Evolutionary conservation across 2,113 vertebrate species (phyloP).

Genomic region (Rhinichthys klamathensis): DNA sequence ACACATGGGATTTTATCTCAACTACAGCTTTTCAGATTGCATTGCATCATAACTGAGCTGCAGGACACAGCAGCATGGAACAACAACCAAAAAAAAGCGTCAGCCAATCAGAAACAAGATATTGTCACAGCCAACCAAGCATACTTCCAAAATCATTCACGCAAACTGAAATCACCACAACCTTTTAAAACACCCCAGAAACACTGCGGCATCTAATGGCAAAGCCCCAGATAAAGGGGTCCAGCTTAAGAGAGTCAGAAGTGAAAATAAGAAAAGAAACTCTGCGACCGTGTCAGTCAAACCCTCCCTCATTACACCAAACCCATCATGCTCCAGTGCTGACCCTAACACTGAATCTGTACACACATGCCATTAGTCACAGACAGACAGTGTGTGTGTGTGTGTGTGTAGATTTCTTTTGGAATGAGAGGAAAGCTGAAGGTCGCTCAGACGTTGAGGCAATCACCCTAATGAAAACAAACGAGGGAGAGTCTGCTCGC

Average conservation of each 20-base stretch:
- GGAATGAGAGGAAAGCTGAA: constrained; percentile 71
- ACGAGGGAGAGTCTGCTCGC: constrained; percentile 70
- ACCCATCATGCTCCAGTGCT: constrained; percentile 52
- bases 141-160: background rate
- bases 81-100: constrained; percentile 47
- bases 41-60: constrained; percentile 48
- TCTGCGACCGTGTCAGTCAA: constrained; percentile 44
- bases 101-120: constrained; percentile 37
- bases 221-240: constrained; percentile 2
- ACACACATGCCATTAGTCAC: constrained; percentile 56
- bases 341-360: constrained; percentile 51
- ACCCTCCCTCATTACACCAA: constrained; percentile 50
- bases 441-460: constrained; percentile 77
- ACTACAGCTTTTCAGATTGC: constrained; percentile 27
- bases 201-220: background rate
- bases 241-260: background rate
- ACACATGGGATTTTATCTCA: background rate
- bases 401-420: constrained; percentile 44
- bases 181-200: background rate
- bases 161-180: background rate
- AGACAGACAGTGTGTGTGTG: constrained; percentile 62
- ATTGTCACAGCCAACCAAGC: constrained; percentile 24
- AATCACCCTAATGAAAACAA: constrained; percentile 84
- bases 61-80: constrained; percentile 69
- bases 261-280: constrained; percentile 10